These are phyloP conservation scores for Murina feae DNA, from an alignment of 2,113 vertebrate genomes.

Conservation along the genomic window DNA sequence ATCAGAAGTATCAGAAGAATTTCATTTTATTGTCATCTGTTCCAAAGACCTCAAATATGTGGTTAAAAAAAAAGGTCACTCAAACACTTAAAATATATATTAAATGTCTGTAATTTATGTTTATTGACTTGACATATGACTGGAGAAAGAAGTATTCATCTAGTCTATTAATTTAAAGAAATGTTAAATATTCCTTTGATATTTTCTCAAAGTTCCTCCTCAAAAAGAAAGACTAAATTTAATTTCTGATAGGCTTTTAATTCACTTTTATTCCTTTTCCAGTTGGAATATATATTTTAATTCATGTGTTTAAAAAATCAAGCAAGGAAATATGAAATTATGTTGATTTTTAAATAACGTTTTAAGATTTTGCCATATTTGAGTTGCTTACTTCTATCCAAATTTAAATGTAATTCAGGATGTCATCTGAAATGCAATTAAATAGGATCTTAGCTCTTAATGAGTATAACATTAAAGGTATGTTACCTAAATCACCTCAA, in stretches of 20 bases:
- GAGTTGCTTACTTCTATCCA: constrained; percentile 18
- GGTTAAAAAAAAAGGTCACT: background rate
- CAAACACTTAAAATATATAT: background rate
- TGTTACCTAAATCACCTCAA: background rate
- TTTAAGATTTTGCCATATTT: constrained; percentile 28
- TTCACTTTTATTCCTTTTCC: constrained; percentile 6
- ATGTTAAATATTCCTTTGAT: constrained; percentile 16
- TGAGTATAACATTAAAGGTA: background rate
- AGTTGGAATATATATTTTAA: constrained; percentile 42
- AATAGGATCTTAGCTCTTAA: constrained; percentile 29
- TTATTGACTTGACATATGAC: background rate
- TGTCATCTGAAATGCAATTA: constrained; percentile 41
- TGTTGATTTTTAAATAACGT: constrained; percentile 44
- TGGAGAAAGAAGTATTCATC: background rate
- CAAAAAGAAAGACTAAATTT: constrained; percentile 46
- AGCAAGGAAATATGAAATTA: constrained; percentile 56
- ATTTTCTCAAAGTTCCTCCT: constrained; percentile 9
- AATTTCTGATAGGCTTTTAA: background rate
- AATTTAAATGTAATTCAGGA: constrained; percentile 51
- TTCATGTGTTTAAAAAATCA: constrained; percentile 43
- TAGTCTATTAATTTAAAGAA: constrained; percentile 9
- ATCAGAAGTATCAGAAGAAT: background rate
- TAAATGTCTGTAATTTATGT: background rate
- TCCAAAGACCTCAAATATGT: background rate
- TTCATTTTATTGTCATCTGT: constrained; percentile 13